Evolutionary conservation across 2,113 vertebrate genomes (phyloP), one percentile per base, ranked within the genome.

Genomic region (Lepisosteus osseus): DNA sequence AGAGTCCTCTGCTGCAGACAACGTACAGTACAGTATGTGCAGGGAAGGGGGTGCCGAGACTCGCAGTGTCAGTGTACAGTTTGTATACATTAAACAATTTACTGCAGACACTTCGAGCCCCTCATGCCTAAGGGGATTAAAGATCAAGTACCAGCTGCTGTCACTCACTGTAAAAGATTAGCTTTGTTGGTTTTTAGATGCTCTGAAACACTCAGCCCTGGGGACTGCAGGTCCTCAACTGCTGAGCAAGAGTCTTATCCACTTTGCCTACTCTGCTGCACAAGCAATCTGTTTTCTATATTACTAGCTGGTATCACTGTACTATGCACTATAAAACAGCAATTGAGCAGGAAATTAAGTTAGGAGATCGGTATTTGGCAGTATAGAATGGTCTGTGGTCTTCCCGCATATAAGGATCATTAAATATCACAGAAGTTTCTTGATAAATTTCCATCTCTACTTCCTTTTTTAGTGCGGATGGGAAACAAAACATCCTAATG

Each of bases 291-390:
- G 89, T 92, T 91, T 92, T 89, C 90, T 90, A 91, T 91, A 93
- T 92, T 89, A 91, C 90, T 88, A 90, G 89, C 80, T 88, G 88
- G 86, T 90, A 90, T 90, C 87, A 87, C 88, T 90, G 88, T 88
- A 92, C 87, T 92, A 93, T 92, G 92, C 90, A 90, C 91, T 92
- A 91, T 92, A 93, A 91, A 92, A 92, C 90, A 91, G 80, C 86
- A 88, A 90, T 90, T 94, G 92, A 90, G 88, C 87, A 89, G 87
- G 92, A 92, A 91, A 92, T 92, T 92, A 92, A 94, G 91, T 92
- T 93, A 93, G 89, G 82, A 89, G 81, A 84, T 80, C 88, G 71
- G 70, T 91, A 88, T 93, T 92, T 92, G 85, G 80, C 80, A 87
- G 83, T 77, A 78, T 82, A 90, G 83, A 90, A 89, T 85, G 82